Base-by-base conservation (phyloP, 2,797 vertebrate genomes). In the Onychomys torridus region DNA sequence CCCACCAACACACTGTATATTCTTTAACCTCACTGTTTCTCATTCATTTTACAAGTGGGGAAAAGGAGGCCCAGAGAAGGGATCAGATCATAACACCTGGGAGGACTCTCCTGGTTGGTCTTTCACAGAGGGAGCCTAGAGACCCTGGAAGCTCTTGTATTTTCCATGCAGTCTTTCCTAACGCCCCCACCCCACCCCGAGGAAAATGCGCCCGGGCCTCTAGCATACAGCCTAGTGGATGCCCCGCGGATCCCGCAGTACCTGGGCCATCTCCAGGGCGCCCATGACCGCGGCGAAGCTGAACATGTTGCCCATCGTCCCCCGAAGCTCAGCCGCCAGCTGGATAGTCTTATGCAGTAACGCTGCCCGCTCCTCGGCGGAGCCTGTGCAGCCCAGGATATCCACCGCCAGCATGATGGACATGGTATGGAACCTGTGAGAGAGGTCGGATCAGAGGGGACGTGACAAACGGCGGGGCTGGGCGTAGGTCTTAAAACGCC, bases 331-430 rank as follows among this genome's bases (percentile, higher is more conserved):
- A 0, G 99, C 99, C 0, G 99, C 99, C 98, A 99, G 97, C 96
- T 99, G 99, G 98, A 99, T 99, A 98, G 99, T 99, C 98, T 99
- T 99, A 97, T 99, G 99, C 34, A 99, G 99, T 81, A 99, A 99
- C 1, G 99, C 98, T 0, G 99, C 99, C 57, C 99, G 98, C 98
- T 99, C 99, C 98, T 99, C 99, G 0, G 98, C 99, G 86, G 99
- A 99, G 65, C 99, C 99, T 0, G 99, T 99, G 90, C 99, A 99
- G 97, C 99, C 99, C 84, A 99, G 98, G 97, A 99, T 99, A 96
- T 99, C 99, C 98, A 99, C 99, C 0, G 99, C 99, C 57, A 99
- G 99, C 99, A 99, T 99, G 98, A 99, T 99, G 76, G 99, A 99
- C 99, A 99, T 99, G 97, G 99, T 99, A 98, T 99, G 99, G 98